Evolutionary conservation across 2,888 invertebrate species (phyloP), one percentile per base, ranked within the genome.

Genomic region (Blera fallax): DNA sequence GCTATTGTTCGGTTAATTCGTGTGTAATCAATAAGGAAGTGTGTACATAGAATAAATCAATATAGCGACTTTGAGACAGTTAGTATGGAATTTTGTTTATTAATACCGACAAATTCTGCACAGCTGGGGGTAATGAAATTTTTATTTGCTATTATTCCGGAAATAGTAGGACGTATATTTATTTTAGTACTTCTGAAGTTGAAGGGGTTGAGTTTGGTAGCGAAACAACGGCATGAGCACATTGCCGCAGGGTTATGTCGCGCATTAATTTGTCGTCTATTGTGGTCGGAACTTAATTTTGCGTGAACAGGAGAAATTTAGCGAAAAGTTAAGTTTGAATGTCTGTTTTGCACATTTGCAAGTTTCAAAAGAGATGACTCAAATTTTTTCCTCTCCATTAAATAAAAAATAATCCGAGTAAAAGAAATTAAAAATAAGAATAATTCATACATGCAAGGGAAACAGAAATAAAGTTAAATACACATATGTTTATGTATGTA

Each of bases 1-100:
- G 32, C 62, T 18, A 32, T 56, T 34, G 34, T 65, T 73, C 72
- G 18, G n/a, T 34, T 62, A 37, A 50, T 64, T 73, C 62, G 52
- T 52, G 52, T 73, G 64, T 37, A 60, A 52, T 73, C 62, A 73
- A 73, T 73, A 73, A 54, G 74, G 74, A 74, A 34, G 74, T 56
- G 14, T 1, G 34, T 14, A 40, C n/a, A 14, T 40, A 34, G 18
- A 24, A 65, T 34, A 74, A 74, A 74, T 56, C 74, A 64, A 65
- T 74, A 24, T 16, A 34, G 64, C 64, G 1, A 40, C 62, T 50
- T 29, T 29, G 37, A 62, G 62, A 6, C n/a, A 10, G 43, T 56
- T 24, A 74, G 64, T 65, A 65, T 43, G 54, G 45, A 24, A 65
- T 45, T 54, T 64, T 64, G 54, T 54, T 74, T 74, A 74, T 64